Conservation (phyloP, 1,140 invertebrate genomes). For the Platorchestia sp. region DNA sequence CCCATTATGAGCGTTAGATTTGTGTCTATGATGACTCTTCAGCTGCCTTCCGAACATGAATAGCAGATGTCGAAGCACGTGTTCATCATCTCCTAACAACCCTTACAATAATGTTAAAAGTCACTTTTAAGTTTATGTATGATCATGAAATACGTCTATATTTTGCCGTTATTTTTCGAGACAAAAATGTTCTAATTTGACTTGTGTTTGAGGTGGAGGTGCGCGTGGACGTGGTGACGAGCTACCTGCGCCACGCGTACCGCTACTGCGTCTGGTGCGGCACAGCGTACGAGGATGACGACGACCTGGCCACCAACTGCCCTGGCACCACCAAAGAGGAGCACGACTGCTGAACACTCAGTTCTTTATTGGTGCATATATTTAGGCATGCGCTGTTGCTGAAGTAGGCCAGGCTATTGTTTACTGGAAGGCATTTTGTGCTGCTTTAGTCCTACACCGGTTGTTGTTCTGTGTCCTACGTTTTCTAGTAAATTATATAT, state of each 20-base stretch:
- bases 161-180: background rate
- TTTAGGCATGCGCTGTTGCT: background rate
- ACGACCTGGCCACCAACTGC: slow-evolving; percentile 79
- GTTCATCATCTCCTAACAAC: background rate
- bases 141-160: background rate
- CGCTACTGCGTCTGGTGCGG: slow-evolving; percentile 87
- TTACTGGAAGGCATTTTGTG: no score
- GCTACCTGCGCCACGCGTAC: slow-evolving; percentile 80
- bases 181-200: background rate
- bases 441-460: background rate
- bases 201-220: slow-evolving; percentile 71
- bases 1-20: no score
- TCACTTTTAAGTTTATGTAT: no score
- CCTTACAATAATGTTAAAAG: background rate
- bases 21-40: background rate
- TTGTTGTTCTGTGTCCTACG: background rate
- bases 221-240: slow-evolving; percentile 77
- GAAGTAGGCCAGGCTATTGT: background rate
- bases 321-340: slow-evolving; percentile 78
- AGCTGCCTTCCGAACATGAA: background rate
- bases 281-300: slow-evolving; percentile 76
- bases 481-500: background rate
- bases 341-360: slow-evolving; percentile 71
- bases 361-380: background rate
- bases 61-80: background rate